Percentiles rank a stretch among this genome's conserved stretches.
Evolutionary conservation across 2,888 invertebrate species (phyloP).

Genomic region (Herminia tarsipennalis): DNA sequence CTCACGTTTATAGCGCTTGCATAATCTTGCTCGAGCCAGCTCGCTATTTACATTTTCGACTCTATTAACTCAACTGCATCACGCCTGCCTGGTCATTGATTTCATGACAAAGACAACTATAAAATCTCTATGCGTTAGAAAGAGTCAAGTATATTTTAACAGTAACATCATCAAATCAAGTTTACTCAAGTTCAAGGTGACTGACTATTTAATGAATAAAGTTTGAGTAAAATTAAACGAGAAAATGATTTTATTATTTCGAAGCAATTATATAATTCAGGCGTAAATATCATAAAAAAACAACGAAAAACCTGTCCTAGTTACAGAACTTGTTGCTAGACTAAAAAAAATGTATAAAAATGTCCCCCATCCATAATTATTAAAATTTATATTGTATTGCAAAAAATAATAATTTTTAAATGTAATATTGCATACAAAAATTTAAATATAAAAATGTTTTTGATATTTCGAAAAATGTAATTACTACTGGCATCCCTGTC

Average conservation of each 20-base stretch:
- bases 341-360: slow-evolving; percentile 1
- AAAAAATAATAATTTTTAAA: not conserved
- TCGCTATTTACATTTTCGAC: slow-evolving; percentile 19
- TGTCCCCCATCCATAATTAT: too few relatives aligned
- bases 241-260: too few relatives aligned
- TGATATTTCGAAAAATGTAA: too few relatives aligned
- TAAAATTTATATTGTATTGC: too few relatives aligned
- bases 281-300: too few relatives aligned
- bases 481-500: slow-evolving; percentile 33
- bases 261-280: too few relatives aligned
- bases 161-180: not conserved
- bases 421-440: not conserved
- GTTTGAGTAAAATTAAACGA: not conserved
- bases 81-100: slow-evolving; percentile 4
- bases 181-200: not conserved
- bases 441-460: slow-evolving; percentile 4
- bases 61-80: slow-evolving; percentile 19
- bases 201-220: not conserved
- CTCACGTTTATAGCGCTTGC: slow-evolving; percentile 4
- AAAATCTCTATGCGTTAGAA: not conserved
- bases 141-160: slow-evolving; percentile 6
- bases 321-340: not conserved
- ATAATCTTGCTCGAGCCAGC: slow-evolving; percentile 7
- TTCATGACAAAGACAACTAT: slow-evolving; percentile 13
- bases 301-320: too few relatives aligned